These are phyloP conservation scores for Cydia strobilella DNA, from an alignment of 1,140 invertebrate genomes.

Conservation along the genomic window DNA sequence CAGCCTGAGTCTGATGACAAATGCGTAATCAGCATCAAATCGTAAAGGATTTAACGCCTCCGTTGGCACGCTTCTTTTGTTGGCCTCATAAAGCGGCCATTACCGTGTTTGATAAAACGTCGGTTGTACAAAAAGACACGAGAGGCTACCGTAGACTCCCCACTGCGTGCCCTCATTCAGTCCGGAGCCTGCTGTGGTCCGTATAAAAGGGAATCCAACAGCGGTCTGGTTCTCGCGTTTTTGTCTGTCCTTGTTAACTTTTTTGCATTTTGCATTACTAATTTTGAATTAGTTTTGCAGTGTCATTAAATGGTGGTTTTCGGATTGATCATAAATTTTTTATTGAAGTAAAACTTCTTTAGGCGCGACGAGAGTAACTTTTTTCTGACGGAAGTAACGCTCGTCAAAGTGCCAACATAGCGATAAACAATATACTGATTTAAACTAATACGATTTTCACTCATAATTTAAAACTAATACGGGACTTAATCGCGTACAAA, in stretches of 20 bases:
- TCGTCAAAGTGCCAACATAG: too few relatives aligned
- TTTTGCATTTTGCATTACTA: conserved; percentile 12
- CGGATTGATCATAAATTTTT: background rate
- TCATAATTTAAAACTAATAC: too few relatives aligned
- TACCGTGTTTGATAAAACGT: conserved; percentile 78
- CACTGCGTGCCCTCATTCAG: conserved; percentile 67
- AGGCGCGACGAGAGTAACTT: too few relatives aligned
- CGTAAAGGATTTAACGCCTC: conserved; percentile 80
- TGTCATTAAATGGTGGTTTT: conserved; percentile 26
- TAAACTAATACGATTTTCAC: too few relatives aligned
- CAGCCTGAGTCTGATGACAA: conserved; percentile 63
- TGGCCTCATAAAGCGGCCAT: conserved; percentile 74
- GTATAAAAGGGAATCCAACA: conserved; percentile 60
- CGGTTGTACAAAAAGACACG: conserved; percentile 74
- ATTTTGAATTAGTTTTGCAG: conserved; percentile 19
- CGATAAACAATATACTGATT: too few relatives aligned
- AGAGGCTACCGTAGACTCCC: conserved; percentile 70
- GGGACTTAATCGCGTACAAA: too few relatives aligned
- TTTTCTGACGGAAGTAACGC: too few relatives aligned
- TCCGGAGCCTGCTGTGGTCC: conserved; percentile 66
- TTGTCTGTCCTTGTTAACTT: conserved; percentile 42
- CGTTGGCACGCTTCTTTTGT: conserved; percentile 78
- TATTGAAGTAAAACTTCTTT: too few relatives aligned
- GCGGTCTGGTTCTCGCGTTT: conserved; percentile 48
- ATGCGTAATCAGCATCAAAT: conserved; percentile 75